These are phyloP conservation scores for Netelia fuscicornis DNA, from an alignment of 2,888 invertebrate species.

Conservation along the genomic window DNA sequence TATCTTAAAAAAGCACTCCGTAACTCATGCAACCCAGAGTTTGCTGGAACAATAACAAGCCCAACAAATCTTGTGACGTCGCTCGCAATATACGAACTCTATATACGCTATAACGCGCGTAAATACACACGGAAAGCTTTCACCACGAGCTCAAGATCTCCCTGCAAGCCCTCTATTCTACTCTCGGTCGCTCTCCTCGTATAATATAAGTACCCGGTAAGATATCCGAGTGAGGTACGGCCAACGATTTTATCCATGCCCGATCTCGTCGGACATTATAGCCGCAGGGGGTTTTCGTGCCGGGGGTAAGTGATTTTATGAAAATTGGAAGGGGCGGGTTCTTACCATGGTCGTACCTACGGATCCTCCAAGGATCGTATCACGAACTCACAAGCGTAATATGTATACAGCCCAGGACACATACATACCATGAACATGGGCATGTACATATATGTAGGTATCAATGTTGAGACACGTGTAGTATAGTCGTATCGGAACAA, in stretches of 20 bases:
- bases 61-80: conserved; percentile 15
- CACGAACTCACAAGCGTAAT: not conserved
- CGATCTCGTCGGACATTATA: conserved; percentile 79
- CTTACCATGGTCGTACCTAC: conserved; percentile 49
- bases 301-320: conserved; percentile 70
- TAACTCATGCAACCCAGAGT: conserved; percentile 11
- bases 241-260: conserved; percentile 72
- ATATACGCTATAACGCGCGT: conserved; percentile 30
- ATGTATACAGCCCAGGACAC: not conserved
- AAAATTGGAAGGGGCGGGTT: conserved; percentile 69
- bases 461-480: not conserved
- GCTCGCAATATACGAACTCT: conserved; percentile 3
- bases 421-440: not conserved
- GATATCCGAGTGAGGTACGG: conserved; percentile 76
- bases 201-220: conserved; percentile 39
- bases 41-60: conserved; percentile 5
- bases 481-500: conserved; percentile 15
- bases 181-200: conserved; percentile 22
- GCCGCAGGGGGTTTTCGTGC: conserved; percentile 66
- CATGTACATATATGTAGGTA: not conserved
- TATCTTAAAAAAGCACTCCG: not conserved
- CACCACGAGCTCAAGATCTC: conserved; percentile 28
- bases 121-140: conserved; percentile 44
- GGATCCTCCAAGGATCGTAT: conserved; percentile 36
- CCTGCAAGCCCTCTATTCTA: conserved; percentile 25